Evolutionary conservation across 2,113 vertebrate species (phyloP), one percentile per base, ranked within the genome.

Genomic region (Conger conger): DNA sequence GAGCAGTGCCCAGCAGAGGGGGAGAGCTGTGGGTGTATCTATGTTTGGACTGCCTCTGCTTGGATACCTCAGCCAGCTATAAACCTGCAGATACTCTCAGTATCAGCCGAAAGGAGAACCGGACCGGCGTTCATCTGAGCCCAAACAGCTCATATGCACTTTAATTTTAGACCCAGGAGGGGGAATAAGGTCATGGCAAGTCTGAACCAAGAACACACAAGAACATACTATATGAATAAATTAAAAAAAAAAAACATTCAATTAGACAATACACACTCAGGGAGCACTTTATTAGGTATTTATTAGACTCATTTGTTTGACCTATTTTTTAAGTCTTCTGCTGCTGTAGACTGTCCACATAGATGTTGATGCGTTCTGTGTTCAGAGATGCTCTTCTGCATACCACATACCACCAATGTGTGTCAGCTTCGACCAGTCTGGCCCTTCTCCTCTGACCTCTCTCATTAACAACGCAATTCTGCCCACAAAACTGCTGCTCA

Each of bases 241-340:
- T 3, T 50, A 11, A 54, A 30, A 38, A 23, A 17, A 11, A 38
- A 78, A 73, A 23, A 60, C 80, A 80, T 20, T 85, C 86, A 82
- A 89, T 87, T 86, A 89, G 85, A 86, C 85, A 87, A 89, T 90
- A n/a, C n/a, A n/a, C n/a, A n/a, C n/a, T n/a, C n/a, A n/a, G n/a
- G n/a, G n/a, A n/a, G n/a, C n/a, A n/a, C n/a, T n/a, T n/a, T n/a
- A n/a, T n/a, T n/a, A n/a, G n/a, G n/a, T n/a, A n/a, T n/a, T n/a
- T n/a, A n/a, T n/a, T n/a, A n/a, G n/a, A n/a, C n/a, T n/a, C n/a
- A n/a, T n/a, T n/a, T n/a, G n/a, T n/a, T n/a, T n/a, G n/a, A n/a
- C n/a, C n/a, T n/a, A n/a, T n/a, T n/a, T n/a, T n/a, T n/a, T n/a
- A n/a, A n/a, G n/a, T n/a, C n/a, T n/a, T n/a, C n/a, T n/a, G n/a